Evolutionary conservation across 2,113 vertebrate species (phyloP).

Genomic region (Mus pahari): DNA sequence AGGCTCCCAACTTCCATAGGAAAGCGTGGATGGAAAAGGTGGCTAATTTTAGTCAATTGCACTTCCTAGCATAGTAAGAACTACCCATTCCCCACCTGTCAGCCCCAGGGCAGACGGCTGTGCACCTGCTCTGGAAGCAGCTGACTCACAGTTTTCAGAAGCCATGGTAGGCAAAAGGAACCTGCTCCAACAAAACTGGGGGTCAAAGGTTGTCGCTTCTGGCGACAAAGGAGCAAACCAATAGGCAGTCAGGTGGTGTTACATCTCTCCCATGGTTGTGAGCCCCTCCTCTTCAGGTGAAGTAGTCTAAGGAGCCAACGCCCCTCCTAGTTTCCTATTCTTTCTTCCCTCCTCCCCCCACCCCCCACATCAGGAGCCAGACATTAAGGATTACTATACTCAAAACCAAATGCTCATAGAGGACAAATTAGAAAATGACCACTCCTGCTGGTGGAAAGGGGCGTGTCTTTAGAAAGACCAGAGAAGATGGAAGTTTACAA

Average conservation of each 20-base stretch:
- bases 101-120: not conserved
- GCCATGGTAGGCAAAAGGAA: not conserved
- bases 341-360: not conserved
- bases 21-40: not conserved
- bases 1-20: not conserved
- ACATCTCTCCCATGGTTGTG: too few species aligned
- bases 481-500: not conserved
- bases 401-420: not conserved
- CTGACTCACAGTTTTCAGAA: not conserved
- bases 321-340: not conserved
- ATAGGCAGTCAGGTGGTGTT: not conserved
- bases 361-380: not conserved
- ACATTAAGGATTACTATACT: not conserved
- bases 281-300: not conserved
- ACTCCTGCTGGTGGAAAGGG: not conserved
- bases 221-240: not conserved
- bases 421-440: not conserved
- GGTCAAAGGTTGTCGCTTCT: not conserved
- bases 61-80: conserved; percentile 7
- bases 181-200: not conserved
- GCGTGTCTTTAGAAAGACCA: not conserved
- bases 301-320: not conserved
- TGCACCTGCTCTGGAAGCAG: not conserved
- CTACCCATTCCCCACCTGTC: not conserved
- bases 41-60: not conserved